Base-by-base conservation (phyloP, 2,113 vertebrate species). In the Scomber colias region DNA sequence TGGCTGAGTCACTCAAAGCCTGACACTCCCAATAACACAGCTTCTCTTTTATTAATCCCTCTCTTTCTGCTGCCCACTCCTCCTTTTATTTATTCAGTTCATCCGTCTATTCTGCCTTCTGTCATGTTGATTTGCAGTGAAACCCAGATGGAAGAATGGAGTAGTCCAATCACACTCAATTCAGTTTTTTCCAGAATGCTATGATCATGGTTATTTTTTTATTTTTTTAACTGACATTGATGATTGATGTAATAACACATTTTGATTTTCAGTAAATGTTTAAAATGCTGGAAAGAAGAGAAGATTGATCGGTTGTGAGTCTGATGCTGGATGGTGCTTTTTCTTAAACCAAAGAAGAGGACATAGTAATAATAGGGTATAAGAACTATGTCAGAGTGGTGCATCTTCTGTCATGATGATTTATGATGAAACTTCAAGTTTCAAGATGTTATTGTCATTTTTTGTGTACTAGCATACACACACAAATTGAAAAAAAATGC, bases 401-500 rank as follows among this genome's bases (percentile, higher is more conserved):
- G 71, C 68, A 63, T 71, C 21, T 55, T 61, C 65, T 81, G 45
- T 79, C 61, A 57, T 57, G 71, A 67, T 76, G 40, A 49, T 75
- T 89, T 55, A 77, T 90, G 87, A 87, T 88, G 85, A 88, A 92
- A 92, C 35, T 40, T 40, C 8, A 40, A 40, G 35, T 9, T 40
- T 40, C 6, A 40, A 40, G 35, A 40, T 7, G 7, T 40, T 40
- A 40, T 40, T 40, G 35, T 40, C 35, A 40, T 40, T 40, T 40
- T 40, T 40, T 40, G 35, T 40, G 35, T 40, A 35, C 35, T 35
- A 35, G 9, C 5, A 35, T 35, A 40, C 35, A 40, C 35, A 40
- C 31, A 35, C 7, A 40, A 40, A 40, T 27, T 27, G 24, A 27
- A 27, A 27, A 27, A 27, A 27, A 27, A 27, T 27, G 9, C 7